Percentiles rank a stretch among this genome's conserved stretches.
Conservation (phyloP, 2,113 vertebrate species). For the Syngnathoides biaculeatus region DNA sequence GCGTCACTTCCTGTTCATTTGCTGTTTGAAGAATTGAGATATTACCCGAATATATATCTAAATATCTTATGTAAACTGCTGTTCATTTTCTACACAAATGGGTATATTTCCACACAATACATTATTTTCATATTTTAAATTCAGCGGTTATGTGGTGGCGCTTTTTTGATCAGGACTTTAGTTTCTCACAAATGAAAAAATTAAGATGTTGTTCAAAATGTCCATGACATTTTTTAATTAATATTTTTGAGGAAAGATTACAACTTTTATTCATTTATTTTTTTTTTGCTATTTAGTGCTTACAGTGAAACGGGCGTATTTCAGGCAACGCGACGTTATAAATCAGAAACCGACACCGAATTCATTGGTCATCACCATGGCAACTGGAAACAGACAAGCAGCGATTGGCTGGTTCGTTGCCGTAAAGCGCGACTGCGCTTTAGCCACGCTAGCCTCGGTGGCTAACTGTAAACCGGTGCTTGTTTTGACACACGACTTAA, state of each 20-base stretch:
- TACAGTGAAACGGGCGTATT: background rate
- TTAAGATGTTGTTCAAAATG: background rate
- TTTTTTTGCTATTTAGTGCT: background rate
- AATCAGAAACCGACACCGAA: constrained; percentile 14
- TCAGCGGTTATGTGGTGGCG: background rate
- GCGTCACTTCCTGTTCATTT: background rate
- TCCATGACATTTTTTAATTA: background rate
- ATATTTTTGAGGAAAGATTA: background rate
- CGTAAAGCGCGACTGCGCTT: constrained; percentile 49
- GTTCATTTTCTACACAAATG: background rate
- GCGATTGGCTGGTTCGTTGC: constrained; percentile 50
- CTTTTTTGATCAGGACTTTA: background rate
- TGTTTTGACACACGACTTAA: background rate
- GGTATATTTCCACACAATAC: background rate
- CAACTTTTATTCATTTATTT: too few relatives aligned
- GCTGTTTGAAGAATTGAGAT: background rate
- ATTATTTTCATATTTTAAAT: background rate
- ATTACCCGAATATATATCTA: background rate
- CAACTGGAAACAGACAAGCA: constrained; percentile 3
- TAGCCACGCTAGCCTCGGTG: constrained; percentile 1
- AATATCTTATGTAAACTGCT: background rate
- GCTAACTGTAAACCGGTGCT: constrained; percentile 8
- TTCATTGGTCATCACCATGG: constrained; percentile 37
- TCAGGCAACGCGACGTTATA: constrained; percentile 43
- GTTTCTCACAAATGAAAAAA: background rate